Conservation (phyloP, 2,888 invertebrate genomes). For the Julus scanicus region DNA sequence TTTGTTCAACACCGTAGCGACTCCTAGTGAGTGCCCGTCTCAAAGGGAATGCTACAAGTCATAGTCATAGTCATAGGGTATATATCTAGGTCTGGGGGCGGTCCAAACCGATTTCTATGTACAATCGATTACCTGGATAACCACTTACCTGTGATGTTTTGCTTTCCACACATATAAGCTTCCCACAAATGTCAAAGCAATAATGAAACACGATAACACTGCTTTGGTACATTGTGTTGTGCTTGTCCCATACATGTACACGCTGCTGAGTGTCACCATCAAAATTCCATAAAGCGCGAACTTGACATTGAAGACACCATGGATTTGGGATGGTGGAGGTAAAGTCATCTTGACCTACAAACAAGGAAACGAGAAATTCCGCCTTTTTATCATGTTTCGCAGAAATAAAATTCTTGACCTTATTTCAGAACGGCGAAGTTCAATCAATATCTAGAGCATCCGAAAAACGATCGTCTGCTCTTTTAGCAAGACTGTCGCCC, state of each 20-base stretch:
- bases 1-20: no score
- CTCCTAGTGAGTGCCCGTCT: no score
- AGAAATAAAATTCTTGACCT: neutral
- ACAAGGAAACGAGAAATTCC: neutral
- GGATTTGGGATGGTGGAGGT: neutral
- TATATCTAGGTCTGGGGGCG: no score
- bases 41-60: no score
- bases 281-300: neutral
- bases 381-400: neutral
- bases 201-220: conserved; percentile 57
- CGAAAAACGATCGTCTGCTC: neutral
- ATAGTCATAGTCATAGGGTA: no score
- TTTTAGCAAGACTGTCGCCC: neutral
- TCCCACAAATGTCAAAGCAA: conserved; percentile 60
- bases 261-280: neutral
- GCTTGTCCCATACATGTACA: neutral
- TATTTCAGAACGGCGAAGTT: neutral
- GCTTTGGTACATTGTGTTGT: conserved; percentile 45
- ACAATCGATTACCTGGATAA: neutral
- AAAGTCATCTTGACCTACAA: neutral
- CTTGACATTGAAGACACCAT: neutral
- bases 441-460: no score
- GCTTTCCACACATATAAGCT: conserved; percentile 60
- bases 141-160: conserved; percentile 38
- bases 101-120: no score